These are phyloP conservation scores for Phylloscopus trochilus DNA, from an alignment of 2,113 vertebrate genomes.

Conservation along the genomic window DNA sequence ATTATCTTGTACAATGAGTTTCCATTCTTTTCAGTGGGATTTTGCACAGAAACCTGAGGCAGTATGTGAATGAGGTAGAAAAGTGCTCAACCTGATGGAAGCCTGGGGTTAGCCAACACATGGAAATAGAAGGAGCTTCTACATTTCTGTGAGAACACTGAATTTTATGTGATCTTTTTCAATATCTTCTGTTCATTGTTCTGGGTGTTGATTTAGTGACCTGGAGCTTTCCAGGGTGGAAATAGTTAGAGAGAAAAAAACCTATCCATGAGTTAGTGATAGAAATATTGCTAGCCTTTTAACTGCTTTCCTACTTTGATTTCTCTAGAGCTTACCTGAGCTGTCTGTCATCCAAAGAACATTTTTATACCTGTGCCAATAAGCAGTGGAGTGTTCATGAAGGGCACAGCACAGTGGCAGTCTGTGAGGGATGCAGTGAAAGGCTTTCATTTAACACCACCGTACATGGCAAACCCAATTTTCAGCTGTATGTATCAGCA, in stretches of 20 bases:
- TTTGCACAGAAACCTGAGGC: neutral
- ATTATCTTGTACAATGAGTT: neutral
- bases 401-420: neutral
- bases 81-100: neutral
- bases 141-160: neutral
- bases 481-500: slow-evolving; percentile 6
- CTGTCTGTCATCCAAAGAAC: slow-evolving; percentile 8
- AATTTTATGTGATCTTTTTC: neutral
- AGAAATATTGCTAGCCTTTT: slow-evolving; percentile 18
- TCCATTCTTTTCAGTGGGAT: neutral
- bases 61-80: neutral
- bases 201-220: neutral
- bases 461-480: slow-evolving; percentile 1
- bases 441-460: neutral
- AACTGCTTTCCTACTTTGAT: slow-evolving; percentile 22
- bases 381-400: neutral
- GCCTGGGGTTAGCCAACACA: neutral
- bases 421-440: neutral
- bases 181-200: neutral
- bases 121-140: neutral
- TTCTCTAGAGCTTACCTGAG: slow-evolving; percentile 31
- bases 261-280: neutral
- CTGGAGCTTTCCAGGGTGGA: neutral
- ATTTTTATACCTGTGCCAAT: slow-evolving; percentile 20
- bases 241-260: slow-evolving; percentile 6